A percentile compares a stretch with the other conserved stretches of the same genome.
phyloP scores from a whole-genome alignment of 2,888 invertebrate species.

The Pseudococcus jackbeardsleyi region DNA sequence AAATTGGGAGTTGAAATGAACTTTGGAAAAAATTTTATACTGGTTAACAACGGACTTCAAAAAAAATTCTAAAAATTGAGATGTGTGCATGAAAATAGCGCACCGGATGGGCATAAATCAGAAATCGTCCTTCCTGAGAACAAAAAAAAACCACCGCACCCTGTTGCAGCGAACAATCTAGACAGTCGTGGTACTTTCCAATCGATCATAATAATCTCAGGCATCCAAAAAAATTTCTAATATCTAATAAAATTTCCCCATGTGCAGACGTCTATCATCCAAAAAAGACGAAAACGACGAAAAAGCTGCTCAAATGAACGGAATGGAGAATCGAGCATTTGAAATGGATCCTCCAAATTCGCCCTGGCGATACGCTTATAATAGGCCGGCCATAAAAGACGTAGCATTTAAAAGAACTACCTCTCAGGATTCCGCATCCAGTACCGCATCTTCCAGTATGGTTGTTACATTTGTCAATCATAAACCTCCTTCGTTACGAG shows the following conservation, averaged over 20 bases:
- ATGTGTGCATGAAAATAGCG: too few relatives aligned
- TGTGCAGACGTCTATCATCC: constrained; percentile 77
- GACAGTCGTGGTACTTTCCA: too few relatives aligned
- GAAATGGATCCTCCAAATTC: constrained; percentile 80
- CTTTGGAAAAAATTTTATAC: too few relatives aligned
- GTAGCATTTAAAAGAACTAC: constrained; percentile 68
- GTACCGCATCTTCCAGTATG: constrained; percentile 66
- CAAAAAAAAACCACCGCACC: too few relatives aligned
- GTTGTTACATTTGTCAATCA: constrained; percentile 61
- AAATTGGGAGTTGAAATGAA: too few relatives aligned
- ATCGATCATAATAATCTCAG: background rate
- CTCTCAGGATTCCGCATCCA: constrained; percentile 68
- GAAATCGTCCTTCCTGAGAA: too few relatives aligned
- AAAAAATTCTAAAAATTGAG: too few relatives aligned
- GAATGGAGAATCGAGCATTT: constrained; percentile 80
- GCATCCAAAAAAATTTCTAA: background rate
- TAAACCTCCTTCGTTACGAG: constrained; percentile 49
- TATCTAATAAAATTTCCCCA: background rate
- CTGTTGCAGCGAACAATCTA: too few relatives aligned
- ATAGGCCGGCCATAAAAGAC: constrained; percentile 70
- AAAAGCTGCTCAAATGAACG: constrained; percentile 71
- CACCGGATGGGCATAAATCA: too few relatives aligned
- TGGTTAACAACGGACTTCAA: too few relatives aligned
- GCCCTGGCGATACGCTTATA: constrained; percentile 81
- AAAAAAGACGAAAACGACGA: constrained; percentile 75